Evolutionary conservation across 2,797 vertebrate species (phyloP).

Genomic region (Onychomys torridus): DNA sequence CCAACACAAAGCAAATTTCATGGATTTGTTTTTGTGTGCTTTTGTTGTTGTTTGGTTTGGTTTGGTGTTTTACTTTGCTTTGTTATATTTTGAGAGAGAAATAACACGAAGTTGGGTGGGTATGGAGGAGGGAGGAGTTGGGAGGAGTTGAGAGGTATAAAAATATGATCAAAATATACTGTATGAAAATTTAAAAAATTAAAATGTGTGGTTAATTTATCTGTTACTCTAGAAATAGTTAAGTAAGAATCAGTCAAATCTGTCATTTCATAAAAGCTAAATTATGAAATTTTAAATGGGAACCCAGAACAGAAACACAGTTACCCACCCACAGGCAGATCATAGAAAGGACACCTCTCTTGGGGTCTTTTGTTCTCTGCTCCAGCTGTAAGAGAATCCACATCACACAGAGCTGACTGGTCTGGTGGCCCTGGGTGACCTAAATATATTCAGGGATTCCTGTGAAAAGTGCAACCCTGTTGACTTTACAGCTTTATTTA

Average conservation of each 20-base stretch:
- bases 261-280: constrained; percentile 15
- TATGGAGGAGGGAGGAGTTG: not conserved
- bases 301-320: not conserved
- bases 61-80: not conserved
- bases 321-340: not conserved
- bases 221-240: constrained; percentile 10
- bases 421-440: not conserved
- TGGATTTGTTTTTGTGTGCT: not conserved
- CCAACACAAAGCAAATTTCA: not conserved
- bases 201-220: not conserved
- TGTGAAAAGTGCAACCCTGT: constrained; percentile 68
- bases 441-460: constrained; percentile 41
- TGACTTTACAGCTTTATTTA: constrained; percentile 76
- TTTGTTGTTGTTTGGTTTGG: not conserved
- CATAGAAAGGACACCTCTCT: not conserved
- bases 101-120: not conserved
- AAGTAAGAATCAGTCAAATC: not conserved
- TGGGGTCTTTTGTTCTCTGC: not conserved
- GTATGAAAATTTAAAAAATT: not conserved
- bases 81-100: not conserved
- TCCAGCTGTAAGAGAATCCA: not conserved
- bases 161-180: not conserved
- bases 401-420: not conserved
- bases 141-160: not conserved
- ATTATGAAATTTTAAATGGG: constrained; percentile 6